Conservation (phyloP, 2,113 vertebrate species). For the Heterotis niloticus region DNA sequence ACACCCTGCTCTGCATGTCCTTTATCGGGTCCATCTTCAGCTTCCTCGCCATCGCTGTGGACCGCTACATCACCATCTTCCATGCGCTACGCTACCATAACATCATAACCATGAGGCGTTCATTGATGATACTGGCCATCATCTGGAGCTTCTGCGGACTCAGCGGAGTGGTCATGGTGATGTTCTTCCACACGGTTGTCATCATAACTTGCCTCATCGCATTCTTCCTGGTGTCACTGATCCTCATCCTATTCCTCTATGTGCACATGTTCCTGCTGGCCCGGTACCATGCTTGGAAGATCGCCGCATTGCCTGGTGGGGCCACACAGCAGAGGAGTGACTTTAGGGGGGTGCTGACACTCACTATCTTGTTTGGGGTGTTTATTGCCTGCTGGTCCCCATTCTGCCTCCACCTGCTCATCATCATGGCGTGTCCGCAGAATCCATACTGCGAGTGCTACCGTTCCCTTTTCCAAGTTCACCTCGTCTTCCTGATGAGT, state of each 20-base stretch:
- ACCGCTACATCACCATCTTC: slow-evolving; percentile 93
- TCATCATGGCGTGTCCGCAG: slow-evolving; percentile 77
- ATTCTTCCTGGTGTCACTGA: slow-evolving; percentile 75
- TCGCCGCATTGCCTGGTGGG: slow-evolving; percentile 61
- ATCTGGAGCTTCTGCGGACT: slow-evolving; percentile 76
- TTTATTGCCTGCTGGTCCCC: slow-evolving; percentile 90
- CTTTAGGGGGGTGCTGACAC: slow-evolving; percentile 78
- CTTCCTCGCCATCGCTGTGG: slow-evolving; percentile 83
- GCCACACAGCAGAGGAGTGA: slow-evolving; percentile 56
- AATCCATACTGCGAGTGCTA: slow-evolving; percentile 95
- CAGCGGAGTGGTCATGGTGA: slow-evolving; percentile 73
- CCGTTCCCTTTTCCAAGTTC: slow-evolving; percentile 83
- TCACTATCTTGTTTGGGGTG: slow-evolving; percentile 86
- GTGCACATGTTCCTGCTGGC: slow-evolving; percentile 89
- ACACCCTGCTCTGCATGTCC: slow-evolving; percentile 83
- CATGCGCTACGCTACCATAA: slow-evolving; percentile 83
- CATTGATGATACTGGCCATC: slow-evolving; percentile 56
- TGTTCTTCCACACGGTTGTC: slow-evolving; percentile 68
- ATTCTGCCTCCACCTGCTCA: slow-evolving; percentile 82
- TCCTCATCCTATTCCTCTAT: slow-evolving; percentile 81
- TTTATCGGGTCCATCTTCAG: slow-evolving; percentile 88
- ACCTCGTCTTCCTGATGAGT: slow-evolving; percentile 82
- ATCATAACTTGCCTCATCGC: slow-evolving; percentile 77
- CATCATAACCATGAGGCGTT: slow-evolving; percentile 78
- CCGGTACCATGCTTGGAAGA: slow-evolving; percentile 77